These are phyloP conservation scores for Willisornis vidua DNA, from an alignment of 2,113 vertebrate genomes.

Conservation along the genomic window DNA sequence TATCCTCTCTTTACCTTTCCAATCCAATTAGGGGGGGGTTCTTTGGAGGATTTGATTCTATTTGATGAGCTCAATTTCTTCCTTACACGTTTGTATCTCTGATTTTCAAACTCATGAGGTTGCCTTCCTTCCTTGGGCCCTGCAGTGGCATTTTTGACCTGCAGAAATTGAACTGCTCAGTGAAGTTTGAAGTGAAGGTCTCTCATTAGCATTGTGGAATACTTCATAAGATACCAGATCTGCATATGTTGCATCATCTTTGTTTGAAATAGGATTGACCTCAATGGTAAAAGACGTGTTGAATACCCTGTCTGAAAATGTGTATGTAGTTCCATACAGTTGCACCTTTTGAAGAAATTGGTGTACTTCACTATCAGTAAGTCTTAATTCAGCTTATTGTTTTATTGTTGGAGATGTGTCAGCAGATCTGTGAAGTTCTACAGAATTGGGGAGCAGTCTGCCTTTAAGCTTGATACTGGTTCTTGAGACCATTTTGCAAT, in stretches of 20 bases:
- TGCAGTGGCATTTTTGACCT: neutral
- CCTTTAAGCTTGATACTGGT: neutral
- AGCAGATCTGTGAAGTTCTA: neutral
- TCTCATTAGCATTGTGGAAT: neutral
- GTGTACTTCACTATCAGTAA: neutral
- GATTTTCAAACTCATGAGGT: neutral
- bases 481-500: neutral
- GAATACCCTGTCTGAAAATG: neutral
- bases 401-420: neutral
- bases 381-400: neutral
- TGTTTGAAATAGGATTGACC: neutral
- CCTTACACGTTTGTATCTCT: neutral
- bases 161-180: neutral
- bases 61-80: neutral
- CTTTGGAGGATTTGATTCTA: neutral
- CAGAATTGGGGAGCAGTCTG: neutral
- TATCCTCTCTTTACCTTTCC: conserved; percentile 15
- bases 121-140: neutral
- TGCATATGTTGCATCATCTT: neutral
- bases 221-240: neutral
- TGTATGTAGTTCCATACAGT: neutral
- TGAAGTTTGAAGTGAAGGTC: neutral
- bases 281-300: neutral
- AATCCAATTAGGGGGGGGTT: neutral
- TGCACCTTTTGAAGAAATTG: neutral